A percentile compares a stretch with the other conserved stretches of the same genome.
phyloP scores from a whole-genome alignment of 2,797 vertebrate species.

The Bradypodion pumilum region DNA sequence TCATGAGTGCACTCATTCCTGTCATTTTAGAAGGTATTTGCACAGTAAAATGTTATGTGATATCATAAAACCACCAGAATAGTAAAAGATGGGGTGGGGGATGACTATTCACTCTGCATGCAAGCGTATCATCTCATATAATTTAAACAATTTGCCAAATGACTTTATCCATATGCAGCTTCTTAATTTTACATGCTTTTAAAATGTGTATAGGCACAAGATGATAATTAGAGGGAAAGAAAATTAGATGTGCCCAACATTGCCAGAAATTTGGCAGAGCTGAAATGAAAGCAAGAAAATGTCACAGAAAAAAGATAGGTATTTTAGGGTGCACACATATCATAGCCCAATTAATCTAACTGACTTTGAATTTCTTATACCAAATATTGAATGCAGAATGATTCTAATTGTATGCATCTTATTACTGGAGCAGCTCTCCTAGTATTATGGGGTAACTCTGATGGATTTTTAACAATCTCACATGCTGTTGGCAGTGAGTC shows the following conservation, averaged over 20 bases:
- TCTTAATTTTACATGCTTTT: constrained; percentile 1
- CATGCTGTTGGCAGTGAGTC: too few species aligned
- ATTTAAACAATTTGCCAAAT: constrained; percentile 18
- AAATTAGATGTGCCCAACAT: neutral
- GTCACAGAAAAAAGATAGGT: neutral
- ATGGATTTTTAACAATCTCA: too few species aligned
- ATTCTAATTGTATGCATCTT: neutral
- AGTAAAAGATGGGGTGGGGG: neutral
- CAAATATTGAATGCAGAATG: neutral
- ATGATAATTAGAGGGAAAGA: neutral
- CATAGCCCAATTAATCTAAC: neutral
- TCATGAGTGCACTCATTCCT: neutral
- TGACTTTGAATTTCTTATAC: neutral
- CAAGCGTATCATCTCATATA: neutral
- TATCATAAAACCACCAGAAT: neutral
- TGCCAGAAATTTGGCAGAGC: neutral
- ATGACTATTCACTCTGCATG: neutral
- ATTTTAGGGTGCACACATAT: neutral
- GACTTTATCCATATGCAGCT: neutral
- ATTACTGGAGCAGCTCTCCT: too few species aligned
- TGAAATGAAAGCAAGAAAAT: neutral
- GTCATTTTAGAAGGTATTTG: neutral
- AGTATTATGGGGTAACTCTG: too few species aligned
- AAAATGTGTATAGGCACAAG: neutral
- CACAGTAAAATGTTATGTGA: neutral